Evolutionary conservation across 1,140 invertebrate species (phyloP).

Genomic region (Pogonomyrmex californicus): DNA sequence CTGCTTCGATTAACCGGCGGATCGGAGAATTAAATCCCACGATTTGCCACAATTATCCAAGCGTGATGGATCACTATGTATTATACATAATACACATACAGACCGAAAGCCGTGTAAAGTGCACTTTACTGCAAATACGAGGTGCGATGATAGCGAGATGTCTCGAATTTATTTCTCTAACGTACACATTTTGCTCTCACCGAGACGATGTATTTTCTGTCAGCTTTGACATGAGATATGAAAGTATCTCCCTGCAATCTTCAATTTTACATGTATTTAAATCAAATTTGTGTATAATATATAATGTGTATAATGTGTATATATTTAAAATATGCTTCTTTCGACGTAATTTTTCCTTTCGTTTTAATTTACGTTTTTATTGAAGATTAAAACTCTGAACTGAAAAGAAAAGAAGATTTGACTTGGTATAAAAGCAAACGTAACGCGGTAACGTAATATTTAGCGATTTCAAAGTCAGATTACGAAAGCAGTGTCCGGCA

Average conservation of each 20-base stretch:
- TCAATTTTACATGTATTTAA: conserved; percentile 6
- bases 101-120: conserved; percentile 4
- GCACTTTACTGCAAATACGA: neutral
- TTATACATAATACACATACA: neutral
- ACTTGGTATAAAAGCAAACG: neutral
- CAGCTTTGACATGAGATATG: neutral
- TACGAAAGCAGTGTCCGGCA: neutral
- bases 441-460: conserved; percentile 8
- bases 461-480: neutral
- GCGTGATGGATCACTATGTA: conserved; percentile 8
- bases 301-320: too few relatives aligned
- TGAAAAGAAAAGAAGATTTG: neutral
- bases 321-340: neutral
- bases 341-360: neutral
- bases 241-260: conserved; percentile 14
- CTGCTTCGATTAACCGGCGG: conserved; percentile 28
- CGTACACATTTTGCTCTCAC: neutral
- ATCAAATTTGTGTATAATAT: neutral
- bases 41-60: conserved; percentile 29
- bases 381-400: neutral
- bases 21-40: conserved; percentile 26
- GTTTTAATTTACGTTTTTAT: neutral
- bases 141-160: conserved; percentile 1
- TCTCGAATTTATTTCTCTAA: conserved; percentile 39
- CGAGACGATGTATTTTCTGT: neutral